Percentiles rank a stretch among this genome's conserved stretches.
Evolutionary conservation across 2,113 vertebrate genomes (phyloP).

Genomic region (Numenius arquata): DNA sequence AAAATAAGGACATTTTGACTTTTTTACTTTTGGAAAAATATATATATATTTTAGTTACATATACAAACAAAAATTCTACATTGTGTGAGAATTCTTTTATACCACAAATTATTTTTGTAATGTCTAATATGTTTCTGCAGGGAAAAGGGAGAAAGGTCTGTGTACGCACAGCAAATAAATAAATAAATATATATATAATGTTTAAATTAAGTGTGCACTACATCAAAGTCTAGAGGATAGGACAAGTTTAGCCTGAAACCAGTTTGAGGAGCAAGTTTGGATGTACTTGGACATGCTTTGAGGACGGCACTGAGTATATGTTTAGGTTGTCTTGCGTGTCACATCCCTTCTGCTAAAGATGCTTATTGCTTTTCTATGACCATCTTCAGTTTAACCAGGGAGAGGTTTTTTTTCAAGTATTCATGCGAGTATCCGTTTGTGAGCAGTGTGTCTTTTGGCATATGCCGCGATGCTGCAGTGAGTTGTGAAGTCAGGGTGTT

Average conservation of each 20-base stretch:
- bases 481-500: constrained; percentile 38
- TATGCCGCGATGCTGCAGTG: not conserved
- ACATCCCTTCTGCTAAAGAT: constrained; percentile 26
- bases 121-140: constrained; percentile 63
- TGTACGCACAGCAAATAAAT: constrained; percentile 51
- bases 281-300: constrained; percentile 31
- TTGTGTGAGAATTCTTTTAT: constrained; percentile 73
- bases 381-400: not conserved
- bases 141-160: constrained; percentile 57
- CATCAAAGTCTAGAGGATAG: constrained; percentile 36
- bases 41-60: constrained; percentile 75
- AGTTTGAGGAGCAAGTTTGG: constrained; percentile 37
- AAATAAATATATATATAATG: constrained; percentile 21
- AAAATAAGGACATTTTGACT: constrained; percentile 68
- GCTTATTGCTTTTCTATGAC: not conserved
- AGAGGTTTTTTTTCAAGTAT: not conserved
- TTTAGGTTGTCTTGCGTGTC: constrained; percentile 12
- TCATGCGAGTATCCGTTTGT: not conserved
- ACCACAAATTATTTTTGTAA: constrained; percentile 83
- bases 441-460: not conserved
- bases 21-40: constrained; percentile 70
- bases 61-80: constrained; percentile 67
- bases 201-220: constrained; percentile 58
- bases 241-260: constrained; percentile 34
- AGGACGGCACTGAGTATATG: not conserved